These are phyloP conservation scores for Atta texana DNA, from an alignment of 1,140 invertebrate species.

Conservation along the genomic window DNA sequence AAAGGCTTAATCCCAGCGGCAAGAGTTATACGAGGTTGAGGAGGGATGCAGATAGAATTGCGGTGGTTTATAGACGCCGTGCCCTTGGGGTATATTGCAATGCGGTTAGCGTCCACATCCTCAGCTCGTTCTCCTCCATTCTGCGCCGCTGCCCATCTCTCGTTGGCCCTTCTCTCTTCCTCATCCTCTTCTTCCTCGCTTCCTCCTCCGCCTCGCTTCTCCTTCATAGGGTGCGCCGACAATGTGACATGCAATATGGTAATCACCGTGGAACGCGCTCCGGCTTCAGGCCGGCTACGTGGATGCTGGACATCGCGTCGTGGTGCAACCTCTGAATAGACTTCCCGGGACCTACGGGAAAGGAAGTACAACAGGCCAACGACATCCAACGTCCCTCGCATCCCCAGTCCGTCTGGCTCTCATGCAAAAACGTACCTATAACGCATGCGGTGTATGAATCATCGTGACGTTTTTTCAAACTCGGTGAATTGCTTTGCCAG, in stretches of 20 bases:
- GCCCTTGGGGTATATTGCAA: constrained; percentile 77
- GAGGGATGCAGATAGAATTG: constrained; percentile 78
- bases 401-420: background rate
- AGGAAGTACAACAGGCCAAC: constrained; percentile 74
- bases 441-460: constrained; percentile 68
- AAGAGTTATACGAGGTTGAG: constrained; percentile 72
- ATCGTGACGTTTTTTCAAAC: constrained; percentile 55
- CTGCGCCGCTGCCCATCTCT: constrained; percentile 53
- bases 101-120: constrained; percentile 73
- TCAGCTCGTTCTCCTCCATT: constrained; percentile 61
- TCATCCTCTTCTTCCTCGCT: constrained; percentile 3
- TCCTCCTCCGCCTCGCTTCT: constrained; percentile 23
- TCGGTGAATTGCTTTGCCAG: constrained; percentile 47
- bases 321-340: constrained; percentile 76
- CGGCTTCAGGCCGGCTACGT: constrained; percentile 69
- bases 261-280: constrained; percentile 76
- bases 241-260: constrained; percentile 79
- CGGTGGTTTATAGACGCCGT: constrained; percentile 78
- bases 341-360: constrained; percentile 72
- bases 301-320: constrained; percentile 75
- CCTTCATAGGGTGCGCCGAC: constrained; percentile 74
- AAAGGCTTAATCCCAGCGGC: constrained; percentile 79
- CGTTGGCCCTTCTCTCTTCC: constrained; percentile 37
- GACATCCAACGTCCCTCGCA: constrained; percentile 58
- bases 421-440: constrained; percentile 19